phyloP scores from a whole-genome alignment of 1,140 invertebrate species.

The Thalassaphorura encarpata region DNA sequence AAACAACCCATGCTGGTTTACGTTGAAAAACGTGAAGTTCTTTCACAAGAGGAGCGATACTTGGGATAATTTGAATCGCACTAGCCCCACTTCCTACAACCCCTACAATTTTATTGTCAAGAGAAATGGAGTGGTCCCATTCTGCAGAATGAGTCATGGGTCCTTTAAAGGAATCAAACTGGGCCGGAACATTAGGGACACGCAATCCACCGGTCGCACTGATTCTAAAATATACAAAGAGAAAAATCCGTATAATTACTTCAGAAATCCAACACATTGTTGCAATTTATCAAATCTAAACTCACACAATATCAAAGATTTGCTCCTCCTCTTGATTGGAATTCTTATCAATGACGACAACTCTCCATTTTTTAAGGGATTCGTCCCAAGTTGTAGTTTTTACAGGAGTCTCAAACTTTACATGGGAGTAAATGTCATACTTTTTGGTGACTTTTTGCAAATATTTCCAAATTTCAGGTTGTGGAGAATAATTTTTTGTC shows the following conservation, averaged over 20 bases:
- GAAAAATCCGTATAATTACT: not conserved
- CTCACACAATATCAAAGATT: conserved; percentile 6
- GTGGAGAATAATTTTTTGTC: not conserved
- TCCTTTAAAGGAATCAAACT: conserved; percentile 17
- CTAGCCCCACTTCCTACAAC: conserved; percentile 15
- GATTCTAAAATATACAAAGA: conserved; percentile 8
- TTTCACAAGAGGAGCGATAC: conserved; percentile 12
- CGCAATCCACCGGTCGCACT: conserved; percentile 9
- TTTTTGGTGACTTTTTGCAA: conserved; percentile 15
- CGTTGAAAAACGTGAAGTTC: conserved; percentile 15
- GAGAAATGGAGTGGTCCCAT: conserved; percentile 13
- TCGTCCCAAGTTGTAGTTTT: conserved; percentile 13
- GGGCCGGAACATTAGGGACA: conserved; percentile 12
- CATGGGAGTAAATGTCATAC: conserved; percentile 11
- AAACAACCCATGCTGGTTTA: conserved; percentile 11
- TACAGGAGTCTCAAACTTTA: conserved; percentile 1
- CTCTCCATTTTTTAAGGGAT: conserved; percentile 10
- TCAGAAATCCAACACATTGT: not conserved
- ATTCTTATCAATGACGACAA: not conserved
- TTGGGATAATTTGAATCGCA: conserved; percentile 19
- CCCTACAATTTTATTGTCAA: conserved; percentile 19
- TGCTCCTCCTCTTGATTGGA: not conserved
- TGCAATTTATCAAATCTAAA: not conserved
- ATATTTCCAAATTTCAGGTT: conserved; percentile 11
- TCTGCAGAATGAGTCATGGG: conserved; percentile 10